Base-by-base conservation (phyloP, 2,113 vertebrate species). In the Myotis yumanensis region DNA sequence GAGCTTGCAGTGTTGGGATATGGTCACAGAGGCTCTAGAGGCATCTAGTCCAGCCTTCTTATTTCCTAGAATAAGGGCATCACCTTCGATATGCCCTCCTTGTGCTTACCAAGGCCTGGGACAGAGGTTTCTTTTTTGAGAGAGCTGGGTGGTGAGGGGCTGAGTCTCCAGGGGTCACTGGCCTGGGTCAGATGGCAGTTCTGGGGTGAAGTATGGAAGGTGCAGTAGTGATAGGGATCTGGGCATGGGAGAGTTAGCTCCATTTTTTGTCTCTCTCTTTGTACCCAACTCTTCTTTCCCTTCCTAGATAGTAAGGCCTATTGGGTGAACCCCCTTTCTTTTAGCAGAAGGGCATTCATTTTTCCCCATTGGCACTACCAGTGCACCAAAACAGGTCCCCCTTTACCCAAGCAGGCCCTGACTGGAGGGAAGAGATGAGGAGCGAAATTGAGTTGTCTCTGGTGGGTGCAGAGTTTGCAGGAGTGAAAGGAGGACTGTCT, bases 391-490 rank as follows among this genome's bases (percentile, higher is more conserved):
- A 35, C 54, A 46, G 52, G 20, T 1, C 8, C 12, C 25, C 5
- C 12, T 37, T 77, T 35, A 32, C 30, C 52, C 46, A 76, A 11
- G 3, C 6, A 84, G 46, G 71, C 62, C 54, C 0, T 40, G 32
- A n/a, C 15, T 16, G 15, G 35, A n/a, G 59, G 28, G 57, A 46
- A 22, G 46, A 40, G 12, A 1, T 12, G 16, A 84, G 52, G 28
- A 68, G 20, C 15, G 18, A 25, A 54, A 4, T 18, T 0, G 2
- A 17, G 32, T 32, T 71, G 14, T 30, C 16, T 79, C 3, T 12
- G 52, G 57, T 10, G 11, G 66, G 12, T 30, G 5, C 89, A 30
- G 62, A 20, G 32, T 51, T 59, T 20, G 20, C 25, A 7, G 12
- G 18, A 51, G 54, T 35, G 9, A 20, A 5, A 11, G 25, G 48